A percentile compares a stretch with the other conserved stretches of the same genome.
phyloP scores from a whole-genome alignment of 2,797 vertebrate species.

The Bucorvus abyssinicus region DNA sequence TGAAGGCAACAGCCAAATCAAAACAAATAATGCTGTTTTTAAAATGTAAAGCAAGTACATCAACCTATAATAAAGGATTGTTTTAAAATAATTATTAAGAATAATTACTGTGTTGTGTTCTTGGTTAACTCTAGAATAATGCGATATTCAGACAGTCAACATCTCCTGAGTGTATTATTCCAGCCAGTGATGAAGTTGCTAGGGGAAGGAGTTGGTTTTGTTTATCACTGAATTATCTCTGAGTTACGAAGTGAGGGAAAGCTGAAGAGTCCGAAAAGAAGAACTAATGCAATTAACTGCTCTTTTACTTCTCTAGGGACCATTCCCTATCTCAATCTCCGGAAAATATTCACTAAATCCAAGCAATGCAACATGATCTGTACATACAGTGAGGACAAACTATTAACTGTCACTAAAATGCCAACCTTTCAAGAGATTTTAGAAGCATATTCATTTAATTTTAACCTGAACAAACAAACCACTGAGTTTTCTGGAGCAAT shows the following conservation, averaged over 20 bases:
- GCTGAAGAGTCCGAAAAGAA: neutral
- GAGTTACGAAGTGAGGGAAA: neutral
- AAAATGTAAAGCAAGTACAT: neutral
- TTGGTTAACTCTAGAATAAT: neutral
- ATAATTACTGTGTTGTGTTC: neutral
- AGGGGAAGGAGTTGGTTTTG: constrained; percentile 4
- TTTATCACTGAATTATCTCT: constrained; percentile 9
- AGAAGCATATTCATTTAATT: neutral
- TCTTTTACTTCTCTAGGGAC: neutral
- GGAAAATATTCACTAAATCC: neutral
- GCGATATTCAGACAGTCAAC: neutral
- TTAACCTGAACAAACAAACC: neutral
- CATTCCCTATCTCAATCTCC: neutral
- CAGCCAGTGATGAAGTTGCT: neutral
- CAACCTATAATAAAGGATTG: neutral
- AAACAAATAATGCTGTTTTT: neutral
- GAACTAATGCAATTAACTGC: neutral
- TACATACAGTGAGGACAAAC: neutral
- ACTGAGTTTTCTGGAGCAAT: neutral
- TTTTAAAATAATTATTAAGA: constrained; percentile 5
- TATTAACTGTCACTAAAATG: neutral
- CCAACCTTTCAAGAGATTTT: neutral
- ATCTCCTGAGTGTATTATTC: neutral
- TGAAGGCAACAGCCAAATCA: neutral
- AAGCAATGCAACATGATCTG: neutral